Conservation (phyloP, 2,797 vertebrate genomes). For the Catharus ustulatus region DNA sequence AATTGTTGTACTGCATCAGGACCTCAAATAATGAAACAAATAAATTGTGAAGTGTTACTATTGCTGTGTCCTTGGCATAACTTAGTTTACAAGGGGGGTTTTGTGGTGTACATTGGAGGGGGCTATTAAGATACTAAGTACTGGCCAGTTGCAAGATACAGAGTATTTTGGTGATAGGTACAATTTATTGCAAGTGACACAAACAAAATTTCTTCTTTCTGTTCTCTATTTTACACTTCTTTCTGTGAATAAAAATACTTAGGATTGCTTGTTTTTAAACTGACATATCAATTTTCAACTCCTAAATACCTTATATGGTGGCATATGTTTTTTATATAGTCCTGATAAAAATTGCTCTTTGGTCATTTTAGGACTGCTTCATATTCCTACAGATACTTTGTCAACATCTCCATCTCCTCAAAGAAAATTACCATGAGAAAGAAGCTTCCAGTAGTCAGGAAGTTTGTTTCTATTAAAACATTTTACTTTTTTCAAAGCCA, state of each 20-base stretch:
- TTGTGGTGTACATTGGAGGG: not conserved
- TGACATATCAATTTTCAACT: not conserved
- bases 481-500: not conserved
- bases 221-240: not conserved
- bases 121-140: not conserved
- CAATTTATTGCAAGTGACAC: not conserved
- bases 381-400: not conserved
- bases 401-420: not conserved
- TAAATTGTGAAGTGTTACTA: not conserved
- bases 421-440: not conserved
- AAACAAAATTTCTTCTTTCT: not conserved
- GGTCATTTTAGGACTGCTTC: not conserved
- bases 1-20: rapidly evolving
- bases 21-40: not conserved
- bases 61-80: not conserved
- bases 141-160: not conserved
- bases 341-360: not conserved
- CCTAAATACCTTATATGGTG: not conserved
- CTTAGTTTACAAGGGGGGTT: not conserved
- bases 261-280: not conserved
- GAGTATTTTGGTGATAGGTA: not conserved
- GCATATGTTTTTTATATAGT: not conserved
- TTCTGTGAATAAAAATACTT: not conserved
- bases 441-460: not conserved
- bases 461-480: slow-evolving; percentile 9